Evolutionary conservation across 2,888 invertebrate species (phyloP), one percentile per base, ranked within the genome.

Genomic region (Branchipolynoe longqiensis): DNA sequence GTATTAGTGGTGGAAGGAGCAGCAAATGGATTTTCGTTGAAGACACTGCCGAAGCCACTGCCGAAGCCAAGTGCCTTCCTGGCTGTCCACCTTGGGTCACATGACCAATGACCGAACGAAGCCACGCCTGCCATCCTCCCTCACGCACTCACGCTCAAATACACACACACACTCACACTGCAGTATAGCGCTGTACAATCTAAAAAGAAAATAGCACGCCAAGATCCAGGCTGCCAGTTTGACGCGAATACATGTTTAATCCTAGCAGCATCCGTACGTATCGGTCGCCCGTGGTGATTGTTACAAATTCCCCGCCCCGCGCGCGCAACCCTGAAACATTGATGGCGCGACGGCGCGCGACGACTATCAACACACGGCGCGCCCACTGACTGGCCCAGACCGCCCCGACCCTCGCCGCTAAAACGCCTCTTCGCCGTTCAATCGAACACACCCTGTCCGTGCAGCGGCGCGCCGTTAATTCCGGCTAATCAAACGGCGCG

Each of bases 171-270:
- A n/a, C n/a, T n/a, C n/a, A n/a, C n/a, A n/a, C n/a, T n/a, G n/a
- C n/a, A n/a, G n/a, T n/a, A n/a, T n/a, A n/a, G 62, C 62, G 31
- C 28, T 14, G 14, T 25, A 31, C 62, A 62, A 62, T 62, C 62
- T 62, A 62, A 62, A 62, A 62, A 31, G 28, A n/a, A n/a, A 62
- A 62, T 62, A 62, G 62, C 1, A 62, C 28, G 62, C n/a, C n/a
- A n/a, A 62, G 31, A 62, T 62, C 62, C 62, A 62, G 62, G n/a
- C n/a, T n/a, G n/a, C 38, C 69, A 48, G 25, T 31, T 8, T 25
- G 12, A 8, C n/a, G 22, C 48, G 14, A 12, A 48, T 78, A 78
- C 41, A 78, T 78, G 48, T 78, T 78, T 78, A 28, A 78, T 78
- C 48, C 28, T 78, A 54, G 78, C 48, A 78, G 41, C 48, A 48